Percentiles rank a stretch among this genome's conserved stretches.
phyloP scores from a whole-genome alignment of 2,797 vertebrate genomes.

The Setipinna tenuifilis region DNA sequence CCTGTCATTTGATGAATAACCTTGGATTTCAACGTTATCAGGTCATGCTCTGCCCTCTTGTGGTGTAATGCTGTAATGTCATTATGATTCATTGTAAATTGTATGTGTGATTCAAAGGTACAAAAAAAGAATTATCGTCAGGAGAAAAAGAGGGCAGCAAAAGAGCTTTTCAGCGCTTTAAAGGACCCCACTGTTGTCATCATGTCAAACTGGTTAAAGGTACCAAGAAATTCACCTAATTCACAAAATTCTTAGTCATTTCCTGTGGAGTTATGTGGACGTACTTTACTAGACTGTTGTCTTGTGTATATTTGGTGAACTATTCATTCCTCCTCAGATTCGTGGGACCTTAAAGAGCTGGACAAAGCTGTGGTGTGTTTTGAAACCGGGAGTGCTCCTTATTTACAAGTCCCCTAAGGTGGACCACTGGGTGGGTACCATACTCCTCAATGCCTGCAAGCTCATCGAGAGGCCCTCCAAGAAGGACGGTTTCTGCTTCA shows the following conservation, averaged over 20 bases:
- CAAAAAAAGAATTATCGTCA: conserved; percentile 98
- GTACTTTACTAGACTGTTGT: background rate
- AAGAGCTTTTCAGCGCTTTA: conserved; percentile 91
- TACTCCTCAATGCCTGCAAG: conserved; percentile 92
- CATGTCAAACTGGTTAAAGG: conserved; percentile 97
- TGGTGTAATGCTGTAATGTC: conserved; percentile 47
- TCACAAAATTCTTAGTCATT: background rate
- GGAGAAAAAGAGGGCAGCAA: conserved; percentile 94
- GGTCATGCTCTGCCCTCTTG: conserved; percentile 70
- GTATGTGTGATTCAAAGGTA: conserved; percentile 70
- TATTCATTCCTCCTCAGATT: conserved; percentile 75
- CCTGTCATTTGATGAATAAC: background rate
- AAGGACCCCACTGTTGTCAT: conserved; percentile 96
- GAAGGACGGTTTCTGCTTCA: conserved; percentile 99
- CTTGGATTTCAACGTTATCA: background rate
- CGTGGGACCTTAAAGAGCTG: conserved; percentile 95
- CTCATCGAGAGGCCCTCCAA: conserved; percentile 96
- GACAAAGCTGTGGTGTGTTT: conserved; percentile 95
- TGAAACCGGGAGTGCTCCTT: conserved; percentile 91
- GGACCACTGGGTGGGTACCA: conserved; percentile 96
- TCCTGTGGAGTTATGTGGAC: too few species aligned
- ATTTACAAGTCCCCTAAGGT: conserved; percentile 92
- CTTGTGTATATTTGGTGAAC: background rate
- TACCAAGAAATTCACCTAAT: conserved; percentile 52
- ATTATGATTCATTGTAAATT: conserved; percentile 31